Evolutionary conservation across 2,113 vertebrate genomes (phyloP), one percentile per base, ranked within the genome.

Genomic region (Blennius ocellaris): DNA sequence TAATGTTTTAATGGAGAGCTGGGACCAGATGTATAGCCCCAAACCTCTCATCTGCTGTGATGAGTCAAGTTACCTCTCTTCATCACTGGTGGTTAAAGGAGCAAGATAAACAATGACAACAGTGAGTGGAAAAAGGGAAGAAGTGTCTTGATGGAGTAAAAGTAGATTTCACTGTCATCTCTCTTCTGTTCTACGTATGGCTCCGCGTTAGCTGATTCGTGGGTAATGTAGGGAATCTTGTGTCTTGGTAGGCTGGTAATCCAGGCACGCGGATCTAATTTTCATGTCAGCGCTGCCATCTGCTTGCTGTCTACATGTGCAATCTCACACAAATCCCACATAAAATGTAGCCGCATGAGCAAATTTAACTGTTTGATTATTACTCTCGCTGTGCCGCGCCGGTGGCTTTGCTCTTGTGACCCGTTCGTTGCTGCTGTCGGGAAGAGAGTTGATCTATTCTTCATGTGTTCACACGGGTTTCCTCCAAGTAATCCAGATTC

Each of bases 201-300:
- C 61, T 72, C 30, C 39, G 47, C 8, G 2, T 68, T 71, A 21
- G 44, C 38, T 37, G 16, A 63, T 58, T 51, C 60, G 16, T 30
- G 56, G 63, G 61, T 21, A 16, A 68, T 53, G 43, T 64, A 75
- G 52, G 82, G 15, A 56, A 65, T 45, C 2, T 1, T 40, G 11
- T 41, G 70, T 65, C 78, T 70, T 66, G 56, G 60, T 59, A 78
- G 69, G 73, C 15, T 62, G 5, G 59, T 47, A 50, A 69, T 69
- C 65, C 63, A 59, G 39, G 64, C 39, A 62, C 65, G 57, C 38
- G 50, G 61, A 39, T 60, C 52, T 52, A 66, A 76, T 78, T 78
- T 65, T 53, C 71, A 82, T 83, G 64, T 78, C 76, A 45, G 43
- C 47, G 37, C 41, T 52, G 58, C 82, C 80, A 78, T 87, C 76